phyloP scores from a whole-genome alignment of 2,113 vertebrate species.

The Trematocara macrostoma region DNA sequence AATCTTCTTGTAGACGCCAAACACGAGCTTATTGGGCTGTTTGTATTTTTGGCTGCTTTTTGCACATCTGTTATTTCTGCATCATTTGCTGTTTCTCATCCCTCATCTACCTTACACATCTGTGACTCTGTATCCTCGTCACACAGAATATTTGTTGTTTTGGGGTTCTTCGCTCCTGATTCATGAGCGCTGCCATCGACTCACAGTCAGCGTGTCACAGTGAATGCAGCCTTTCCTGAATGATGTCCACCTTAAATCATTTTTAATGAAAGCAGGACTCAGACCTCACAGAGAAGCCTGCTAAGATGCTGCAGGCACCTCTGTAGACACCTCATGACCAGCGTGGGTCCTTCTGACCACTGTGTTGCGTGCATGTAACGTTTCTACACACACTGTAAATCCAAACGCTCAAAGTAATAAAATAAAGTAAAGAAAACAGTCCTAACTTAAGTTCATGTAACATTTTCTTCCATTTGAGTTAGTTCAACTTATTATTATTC shows the following conservation, averaged over 20 bases:
- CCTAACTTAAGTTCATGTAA: not conserved
- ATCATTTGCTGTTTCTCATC: not conserved
- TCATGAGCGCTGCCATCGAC: not conserved
- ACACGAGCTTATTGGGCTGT: not conserved
- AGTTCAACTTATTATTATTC: not conserved
- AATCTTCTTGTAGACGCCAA: not conserved
- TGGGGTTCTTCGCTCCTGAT: not conserved
- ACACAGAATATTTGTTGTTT: not conserved
- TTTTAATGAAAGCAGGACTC: not conserved
- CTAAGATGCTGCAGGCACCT: not conserved
- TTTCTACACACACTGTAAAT: not conserved
- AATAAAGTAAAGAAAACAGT: not conserved
- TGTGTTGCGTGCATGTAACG: not conserved
- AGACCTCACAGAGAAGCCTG: not conserved
- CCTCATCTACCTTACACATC: conserved; percentile 23
- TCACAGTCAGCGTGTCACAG: not conserved
- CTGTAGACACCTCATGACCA: not conserved
- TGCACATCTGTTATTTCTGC: conserved; percentile 48
- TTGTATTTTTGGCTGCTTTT: not conserved
- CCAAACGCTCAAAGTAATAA: not conserved
- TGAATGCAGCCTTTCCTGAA: not conserved
- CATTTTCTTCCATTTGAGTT: not conserved
- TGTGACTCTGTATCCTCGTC: conserved; percentile 1
- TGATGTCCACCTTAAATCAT: not conserved
- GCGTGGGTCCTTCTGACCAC: not conserved